Evolutionary conservation across 2,888 invertebrate species (phyloP).

Genomic region (Erannis defoliaria): DNA sequence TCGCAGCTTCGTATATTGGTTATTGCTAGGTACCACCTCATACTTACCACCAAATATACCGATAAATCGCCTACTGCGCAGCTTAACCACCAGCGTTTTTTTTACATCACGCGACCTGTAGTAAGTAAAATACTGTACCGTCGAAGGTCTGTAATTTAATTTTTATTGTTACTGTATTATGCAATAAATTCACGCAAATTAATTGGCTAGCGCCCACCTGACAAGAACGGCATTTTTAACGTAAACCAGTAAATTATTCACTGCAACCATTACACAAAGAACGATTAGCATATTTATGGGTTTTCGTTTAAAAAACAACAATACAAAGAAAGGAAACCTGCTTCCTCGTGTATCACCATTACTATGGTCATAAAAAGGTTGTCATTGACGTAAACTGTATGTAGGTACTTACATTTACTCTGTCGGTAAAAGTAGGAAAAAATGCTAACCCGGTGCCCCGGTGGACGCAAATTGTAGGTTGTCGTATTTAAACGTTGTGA

Average conservation of each 20-base stretch:
- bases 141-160: background rate
- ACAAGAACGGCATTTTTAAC: background rate
- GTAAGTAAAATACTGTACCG: background rate
- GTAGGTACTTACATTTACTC: conserved; percentile 1
- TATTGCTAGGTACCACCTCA: too few species aligned
- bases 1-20: too few species aligned
- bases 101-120: too few species aligned
- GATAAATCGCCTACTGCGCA: too few species aligned
- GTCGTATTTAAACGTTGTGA: too few species aligned
- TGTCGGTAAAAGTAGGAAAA: too few species aligned
- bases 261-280: conserved; percentile 17
- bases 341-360: conserved; percentile 23
- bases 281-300: conserved; percentile 14
- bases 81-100: too few species aligned
- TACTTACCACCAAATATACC: too few species aligned
- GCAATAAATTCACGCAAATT: background rate
- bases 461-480: too few species aligned
- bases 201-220: background rate
- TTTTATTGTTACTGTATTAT: background rate
- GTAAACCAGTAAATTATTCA: conserved; percentile 1
- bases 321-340: conserved; percentile 18
- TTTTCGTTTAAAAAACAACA: background rate
- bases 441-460: too few species aligned
- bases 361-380: conserved; percentile 24
- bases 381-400: conserved; percentile 21